These are phyloP conservation scores for Leptinotarsa texana DNA, from an alignment of 1,140 invertebrate genomes.

Conservation along the genomic window DNA sequence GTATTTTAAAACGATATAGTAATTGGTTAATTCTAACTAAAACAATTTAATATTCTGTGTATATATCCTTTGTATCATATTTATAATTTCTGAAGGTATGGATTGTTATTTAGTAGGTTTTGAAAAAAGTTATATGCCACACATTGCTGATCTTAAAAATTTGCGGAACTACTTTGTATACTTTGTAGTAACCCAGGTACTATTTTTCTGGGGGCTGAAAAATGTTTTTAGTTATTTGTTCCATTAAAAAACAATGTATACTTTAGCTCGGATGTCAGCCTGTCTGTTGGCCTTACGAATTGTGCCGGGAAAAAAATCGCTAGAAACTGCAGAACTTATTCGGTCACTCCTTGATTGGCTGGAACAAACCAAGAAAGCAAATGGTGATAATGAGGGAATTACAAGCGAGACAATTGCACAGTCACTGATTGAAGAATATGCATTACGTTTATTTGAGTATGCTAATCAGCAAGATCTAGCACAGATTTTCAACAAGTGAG, in stretches of 20 bases:
- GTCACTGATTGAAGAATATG: constrained; percentile 95
- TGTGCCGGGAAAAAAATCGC: constrained; percentile 65
- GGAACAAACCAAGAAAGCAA: constrained; percentile 77
- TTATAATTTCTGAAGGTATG: too few species aligned
- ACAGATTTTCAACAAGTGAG: constrained; percentile 85
- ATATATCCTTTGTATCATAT: too few species aligned
- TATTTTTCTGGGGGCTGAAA: too few species aligned
- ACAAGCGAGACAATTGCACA: constrained; percentile 92
- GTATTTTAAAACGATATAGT: too few species aligned
- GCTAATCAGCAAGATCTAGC: constrained; percentile 92
- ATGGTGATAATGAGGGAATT: constrained; percentile 78
- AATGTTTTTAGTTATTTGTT: too few species aligned
- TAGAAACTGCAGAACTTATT: constrained; percentile 74
- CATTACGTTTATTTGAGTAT: constrained; percentile 88
- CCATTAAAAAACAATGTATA: too few species aligned
- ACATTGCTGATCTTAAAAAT: too few species aligned
- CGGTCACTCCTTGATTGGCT: constrained; percentile 88
- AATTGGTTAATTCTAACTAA: too few species aligned
- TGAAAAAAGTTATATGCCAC: too few species aligned
- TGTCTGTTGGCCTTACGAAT: constrained; percentile 72
- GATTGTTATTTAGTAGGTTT: too few species aligned
- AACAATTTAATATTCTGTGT: too few species aligned
- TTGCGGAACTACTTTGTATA: neutral
- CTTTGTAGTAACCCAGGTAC: too few species aligned
- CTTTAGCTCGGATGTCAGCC: constrained; percentile 70